Base-by-base conservation (phyloP, 2,888 invertebrate species). In the Drosophila subsilvestris region DNA sequence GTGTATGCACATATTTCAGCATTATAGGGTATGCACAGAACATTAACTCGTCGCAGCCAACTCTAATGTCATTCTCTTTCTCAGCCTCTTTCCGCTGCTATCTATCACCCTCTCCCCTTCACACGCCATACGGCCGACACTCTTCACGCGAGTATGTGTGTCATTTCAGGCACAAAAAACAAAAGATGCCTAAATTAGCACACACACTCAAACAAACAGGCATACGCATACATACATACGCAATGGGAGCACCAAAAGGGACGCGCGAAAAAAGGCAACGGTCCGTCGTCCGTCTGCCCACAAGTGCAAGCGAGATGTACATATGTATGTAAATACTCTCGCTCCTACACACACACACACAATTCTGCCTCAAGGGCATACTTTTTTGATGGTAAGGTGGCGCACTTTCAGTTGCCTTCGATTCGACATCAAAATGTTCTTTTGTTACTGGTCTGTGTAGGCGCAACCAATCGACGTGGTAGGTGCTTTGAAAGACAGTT, bases 181-280 rank as follows among this genome's bases (percentile, higher is more conserved):
- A 82, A 82, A 82, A 75, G 85, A 62, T 62, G 69, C 76, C 76
- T 71, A 84, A 83, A 83, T 83, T 86, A 83, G 82, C 76, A 79
- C 73, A 79, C 73, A 58, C 71, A 63, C 32, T 63, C 47, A 63
- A 43, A 70, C 45, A 55, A 29, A 58, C 50, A 68, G 55, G 37
- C 59, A 49, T 43, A 61, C 70, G 42, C 44, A 48, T n/a, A n/a
- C 59, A 49, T 43, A 61, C 59, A 49, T 43, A 61, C 70, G 42
- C 44, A 48, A 5, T n/a, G 7, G 37, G 14, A 60, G 29, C 42
- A 43, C 29, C 48, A 48, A 68, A 51, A 68, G 72, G 60, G 60
- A 86, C 76, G 82, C 86, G 86, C 69, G 69, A 85, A 75, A 74
- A 72, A 74, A 45, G 48, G 32, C 48, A 17, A 50, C n/a, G 43